These are phyloP conservation scores for Ostrea denselamellosa DNA, from an alignment of 1,140 invertebrate species.

Conservation along the genomic window DNA sequence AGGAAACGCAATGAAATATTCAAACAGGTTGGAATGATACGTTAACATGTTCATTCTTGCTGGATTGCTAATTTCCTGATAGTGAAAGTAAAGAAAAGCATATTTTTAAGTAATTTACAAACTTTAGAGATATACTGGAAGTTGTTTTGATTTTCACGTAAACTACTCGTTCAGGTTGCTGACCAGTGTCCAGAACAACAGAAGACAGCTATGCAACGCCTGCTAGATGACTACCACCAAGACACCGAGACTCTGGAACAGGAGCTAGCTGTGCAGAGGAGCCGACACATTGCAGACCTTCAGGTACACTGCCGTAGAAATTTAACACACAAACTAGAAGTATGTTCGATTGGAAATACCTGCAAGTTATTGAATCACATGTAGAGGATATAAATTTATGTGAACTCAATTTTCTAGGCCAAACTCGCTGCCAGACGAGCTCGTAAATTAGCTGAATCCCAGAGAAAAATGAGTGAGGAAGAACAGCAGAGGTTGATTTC, in stretches of 20 bases:
- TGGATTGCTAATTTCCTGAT: not conserved
- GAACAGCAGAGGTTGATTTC: slow-evolving; percentile 71
- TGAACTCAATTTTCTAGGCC: slow-evolving; percentile 56
- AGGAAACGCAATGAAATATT: slow-evolving; percentile 67
- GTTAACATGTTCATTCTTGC: not conserved
- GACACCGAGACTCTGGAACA: slow-evolving; percentile 65
- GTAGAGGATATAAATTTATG: not conserved
- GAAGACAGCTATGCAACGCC: slow-evolving; percentile 64
- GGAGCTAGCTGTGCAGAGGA: slow-evolving; percentile 66
- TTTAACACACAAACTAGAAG: not conserved
- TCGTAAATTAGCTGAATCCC: slow-evolving; percentile 63
- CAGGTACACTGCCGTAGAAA: slow-evolving; percentile 60
- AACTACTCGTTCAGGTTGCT: slow-evolving; percentile 52
- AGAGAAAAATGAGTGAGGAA: slow-evolving; percentile 69
- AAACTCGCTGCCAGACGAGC: slow-evolving; percentile 70
- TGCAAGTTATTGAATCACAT: too few relatives aligned
- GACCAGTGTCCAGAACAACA: slow-evolving; percentile 53
- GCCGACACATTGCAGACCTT: slow-evolving; percentile 69
- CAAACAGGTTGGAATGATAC: slow-evolving; percentile 58
- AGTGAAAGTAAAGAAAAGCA: too few relatives aligned
- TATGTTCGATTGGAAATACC: too few relatives aligned
- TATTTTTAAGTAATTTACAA: too few relatives aligned
- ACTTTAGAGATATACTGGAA: too few relatives aligned
- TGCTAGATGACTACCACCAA: slow-evolving; percentile 72
- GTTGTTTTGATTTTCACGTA: not conserved